Evolutionary conservation across 2,888 invertebrate species (phyloP).

Genomic region (Dioctria rufipes): DNA sequence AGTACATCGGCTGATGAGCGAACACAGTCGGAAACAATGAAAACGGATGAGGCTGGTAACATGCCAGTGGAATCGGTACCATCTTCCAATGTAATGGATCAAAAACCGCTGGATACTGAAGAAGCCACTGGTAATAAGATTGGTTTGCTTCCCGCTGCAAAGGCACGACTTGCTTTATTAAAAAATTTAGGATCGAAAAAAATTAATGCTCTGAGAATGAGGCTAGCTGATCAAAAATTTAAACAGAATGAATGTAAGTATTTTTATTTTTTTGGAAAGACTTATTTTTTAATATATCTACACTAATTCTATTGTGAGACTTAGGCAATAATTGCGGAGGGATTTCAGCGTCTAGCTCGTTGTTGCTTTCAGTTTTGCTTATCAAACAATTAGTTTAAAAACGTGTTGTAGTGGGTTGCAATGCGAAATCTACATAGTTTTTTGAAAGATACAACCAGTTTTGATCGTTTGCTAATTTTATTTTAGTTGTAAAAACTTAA

Average conservation of each 20-base stretch:
- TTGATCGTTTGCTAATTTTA: too few relatives aligned
- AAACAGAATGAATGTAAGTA: constrained; percentile 70
- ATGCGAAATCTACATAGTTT: too few relatives aligned
- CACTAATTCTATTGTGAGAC: too few relatives aligned
- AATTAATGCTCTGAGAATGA: constrained; percentile 77
- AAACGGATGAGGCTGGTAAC: background rate
- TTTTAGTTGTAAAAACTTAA: too few relatives aligned
- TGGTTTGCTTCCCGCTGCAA: constrained; percentile 69
- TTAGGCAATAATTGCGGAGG: too few relatives aligned
- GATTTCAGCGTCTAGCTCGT: too few relatives aligned
- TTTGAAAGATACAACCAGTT: too few relatives aligned
- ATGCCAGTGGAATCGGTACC: constrained; percentile 35
- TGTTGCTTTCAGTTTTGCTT: too few relatives aligned
- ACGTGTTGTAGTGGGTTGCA: too few relatives aligned
- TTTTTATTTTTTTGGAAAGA: too few relatives aligned
- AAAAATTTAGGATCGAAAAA: constrained; percentile 81
- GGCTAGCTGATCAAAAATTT: constrained; percentile 72
- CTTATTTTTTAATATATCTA: background rate
- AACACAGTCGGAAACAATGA: constrained; percentile 22
- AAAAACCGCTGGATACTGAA: constrained; percentile 59
- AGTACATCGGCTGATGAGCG: background rate
- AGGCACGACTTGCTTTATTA: constrained; percentile 77
- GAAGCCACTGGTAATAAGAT: constrained; percentile 61
- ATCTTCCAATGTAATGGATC: background rate
- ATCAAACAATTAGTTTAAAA: too few relatives aligned